phyloP scores from a whole-genome alignment of 2,888 invertebrate genomes.

The Eustalomyia histrio region DNA sequence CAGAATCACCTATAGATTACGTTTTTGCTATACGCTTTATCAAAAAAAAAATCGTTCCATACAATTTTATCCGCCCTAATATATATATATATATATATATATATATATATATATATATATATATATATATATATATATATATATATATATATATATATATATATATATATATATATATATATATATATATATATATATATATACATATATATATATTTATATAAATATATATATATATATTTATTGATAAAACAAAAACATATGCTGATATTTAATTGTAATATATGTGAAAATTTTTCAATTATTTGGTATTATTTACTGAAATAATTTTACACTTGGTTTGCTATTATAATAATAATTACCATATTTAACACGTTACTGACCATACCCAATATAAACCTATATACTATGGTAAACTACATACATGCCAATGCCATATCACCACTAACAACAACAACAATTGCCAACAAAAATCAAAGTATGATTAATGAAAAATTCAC shows the following conservation, averaged over 20 bases:
- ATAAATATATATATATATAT: too few species aligned
- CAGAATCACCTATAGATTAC: too few species aligned
- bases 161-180: too few species aligned
- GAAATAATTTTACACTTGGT: constrained; percentile 49
- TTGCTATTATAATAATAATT: constrained; percentile 55
- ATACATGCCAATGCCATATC: not conserved
- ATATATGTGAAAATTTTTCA: not conserved
- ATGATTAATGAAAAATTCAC: constrained; percentile 56
- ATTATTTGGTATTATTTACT: not conserved
- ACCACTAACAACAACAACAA: constrained; percentile 10
- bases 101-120: too few species aligned
- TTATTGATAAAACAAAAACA: not conserved
- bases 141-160: too few species aligned
- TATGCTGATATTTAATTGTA: not conserved
- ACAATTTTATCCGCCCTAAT: too few species aligned
- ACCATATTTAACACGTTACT: constrained; percentile 51
- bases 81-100: too few species aligned
- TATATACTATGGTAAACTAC: not conserved
- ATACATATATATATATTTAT: too few species aligned
- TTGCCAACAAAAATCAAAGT: constrained; percentile 11
- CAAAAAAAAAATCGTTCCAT: too few species aligned
- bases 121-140: too few species aligned
- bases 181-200: too few species aligned
- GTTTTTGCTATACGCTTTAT: too few species aligned
- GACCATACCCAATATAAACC: constrained; percentile 34